Evolutionary conservation across 1,140 invertebrate genomes (phyloP), one percentile per base, ranked within the genome.

Genomic region (Leptoteleia sp.): DNA sequence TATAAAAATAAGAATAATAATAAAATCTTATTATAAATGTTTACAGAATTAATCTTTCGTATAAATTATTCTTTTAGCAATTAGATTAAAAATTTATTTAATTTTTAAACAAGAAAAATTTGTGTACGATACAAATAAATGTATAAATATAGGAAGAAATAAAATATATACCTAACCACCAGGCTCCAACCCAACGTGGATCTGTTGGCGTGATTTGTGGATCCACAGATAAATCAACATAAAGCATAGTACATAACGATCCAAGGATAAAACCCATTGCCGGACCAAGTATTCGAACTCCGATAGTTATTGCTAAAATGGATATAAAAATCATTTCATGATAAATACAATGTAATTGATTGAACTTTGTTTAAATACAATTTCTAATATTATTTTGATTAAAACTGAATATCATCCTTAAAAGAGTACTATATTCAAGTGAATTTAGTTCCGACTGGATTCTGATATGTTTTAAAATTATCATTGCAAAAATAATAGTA

Each of bases 251-350:
- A 86, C 96, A 97, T 7, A 97, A 87, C 1, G 96, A 96, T n/a
- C 96, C 96, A 8, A 98, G 91, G 11, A 97, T 93, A 82, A 98
- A 98, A 0, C 96, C 96, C 9, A 96, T 90, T 0, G 96, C 95
- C 3, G 96, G 96, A 0, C 96, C 96, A 22, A 98, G 91, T 57
- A 98, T 97, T 38, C 96, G 91, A 27, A 97, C 96, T 27, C 96
- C 96, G 75, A 97, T 97, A 4, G 96, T 97, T 61, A 97, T 96
- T 6, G 95, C 96, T 96, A 90, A 90, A 90, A 81, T 68, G 65
- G 68, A 61, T 37, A 22, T 13, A 31, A 57, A 50, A 83, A 81
- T 85, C n/a, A n/a, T n/a, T n/a, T n/a, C n/a, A n/a, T n/a, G n/a
- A n/a, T n/a, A n/a, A n/a, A n/a, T n/a, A n/a, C n/a, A n/a, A n/a